Evolutionary conservation across 2,888 invertebrate species (phyloP), one percentile per base, ranked within the genome.

Genomic region (Epiperipatus broadwayi): DNA sequence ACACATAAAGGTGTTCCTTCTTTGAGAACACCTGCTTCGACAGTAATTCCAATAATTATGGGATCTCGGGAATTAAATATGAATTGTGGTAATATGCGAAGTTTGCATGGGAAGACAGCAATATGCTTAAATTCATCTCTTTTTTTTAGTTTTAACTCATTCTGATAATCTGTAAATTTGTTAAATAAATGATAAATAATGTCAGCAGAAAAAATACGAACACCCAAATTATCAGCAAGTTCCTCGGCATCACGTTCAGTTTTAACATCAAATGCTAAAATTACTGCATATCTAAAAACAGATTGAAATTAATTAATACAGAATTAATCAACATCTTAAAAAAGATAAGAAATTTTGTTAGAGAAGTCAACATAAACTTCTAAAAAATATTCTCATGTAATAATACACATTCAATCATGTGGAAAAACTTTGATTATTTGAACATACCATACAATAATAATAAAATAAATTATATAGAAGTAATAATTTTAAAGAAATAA

Each of bases 101-200:
- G 67, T 63, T 89, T 91, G 68, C 93, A 95, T 0, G 97, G 97
- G 67, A 97, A 99, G 46, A 99, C 91, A 15, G 97, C 97, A 47
- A 95, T 75, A 53, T 87, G 76, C 55, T 89, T 89, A 66, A 85
- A 79, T 60, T 95, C 89, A 49, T 91, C 89, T 20, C 91, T 73
- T 56, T 87, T 91, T 60, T 74, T 75, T 55, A 76, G 75, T 54
- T 78, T 81, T 38, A 91, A 64, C 51, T 93, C 89, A 41, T 91
- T 89, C 44, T 87, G 71, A 61, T 78, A 85, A 10, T 78, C 75
- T 52, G 73, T 89, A 67, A 97, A 99, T 60, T 81, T 80, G 63
- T 99, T 97, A 64, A 95, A 95, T 55, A 99, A 68, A 64, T 99
- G 99, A 65, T 99, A 99, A 56, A 99, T 99, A 58, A 99, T 99